These are phyloP conservation scores for Mus pahari DNA, from an alignment of 2,113 vertebrate genomes.

Conservation along the genomic window DNA sequence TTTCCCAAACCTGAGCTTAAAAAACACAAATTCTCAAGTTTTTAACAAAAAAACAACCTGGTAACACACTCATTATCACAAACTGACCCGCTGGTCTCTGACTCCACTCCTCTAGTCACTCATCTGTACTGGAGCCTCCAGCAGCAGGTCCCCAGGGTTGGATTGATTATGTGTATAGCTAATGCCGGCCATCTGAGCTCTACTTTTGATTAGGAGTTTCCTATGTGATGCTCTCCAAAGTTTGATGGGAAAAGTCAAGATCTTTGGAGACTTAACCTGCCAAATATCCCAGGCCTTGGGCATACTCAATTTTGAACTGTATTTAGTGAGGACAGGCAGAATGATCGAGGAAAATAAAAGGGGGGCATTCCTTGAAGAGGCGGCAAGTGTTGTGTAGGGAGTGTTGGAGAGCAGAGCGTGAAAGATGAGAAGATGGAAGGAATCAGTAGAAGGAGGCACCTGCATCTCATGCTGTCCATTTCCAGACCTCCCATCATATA, in stretches of 20 bases:
- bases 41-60: background rate
- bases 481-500: background rate
- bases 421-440: background rate
- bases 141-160: background rate
- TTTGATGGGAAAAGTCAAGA: background rate
- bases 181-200: fast-evolving
- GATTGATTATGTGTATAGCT: background rate
- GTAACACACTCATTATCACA: too few relatives aligned
- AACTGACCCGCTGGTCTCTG: background rate
- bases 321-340: background rate
- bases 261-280: background rate
- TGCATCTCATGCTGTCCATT: fast-evolving
- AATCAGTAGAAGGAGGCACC: background rate
- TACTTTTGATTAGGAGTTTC: background rate
- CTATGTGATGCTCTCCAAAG: background rate
- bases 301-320: background rate
- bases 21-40: background rate
- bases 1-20: background rate
- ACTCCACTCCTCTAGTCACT: background rate
- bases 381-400: background rate
- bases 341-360: background rate
- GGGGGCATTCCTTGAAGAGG: background rate
- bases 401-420: background rate
- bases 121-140: background rate
- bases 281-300: background rate